phyloP scores from a whole-genome alignment of 2,888 invertebrate species.

The Epinotia brunnichana region DNA sequence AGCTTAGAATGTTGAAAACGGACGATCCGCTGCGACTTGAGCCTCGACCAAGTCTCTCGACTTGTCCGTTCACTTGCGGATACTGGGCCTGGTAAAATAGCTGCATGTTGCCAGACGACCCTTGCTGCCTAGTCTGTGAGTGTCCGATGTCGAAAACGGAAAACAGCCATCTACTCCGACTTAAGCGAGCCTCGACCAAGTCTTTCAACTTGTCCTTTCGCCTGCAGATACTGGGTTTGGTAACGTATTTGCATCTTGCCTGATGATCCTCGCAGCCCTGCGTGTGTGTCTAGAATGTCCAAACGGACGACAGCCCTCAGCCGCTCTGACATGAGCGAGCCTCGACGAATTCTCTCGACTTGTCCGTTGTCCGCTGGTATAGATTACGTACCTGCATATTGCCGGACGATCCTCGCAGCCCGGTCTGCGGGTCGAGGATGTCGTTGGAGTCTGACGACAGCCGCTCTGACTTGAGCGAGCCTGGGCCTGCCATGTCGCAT shows the following conservation, averaged over 20 bases:
- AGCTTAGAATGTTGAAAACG: too few species aligned
- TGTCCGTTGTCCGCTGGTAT: neutral
- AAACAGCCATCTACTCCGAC: slow-evolving; percentile 73
- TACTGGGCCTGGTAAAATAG: neutral
- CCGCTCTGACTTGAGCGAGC: slow-evolving; percentile 79
- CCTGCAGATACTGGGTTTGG: slow-evolving; percentile 56
- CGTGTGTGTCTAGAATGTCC: too few species aligned
- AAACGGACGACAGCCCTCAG: too few species aligned
- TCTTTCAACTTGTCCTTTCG: slow-evolving; percentile 80
- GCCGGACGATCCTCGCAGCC: slow-evolving; percentile 72
- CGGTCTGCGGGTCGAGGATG: slow-evolving; percentile 80
- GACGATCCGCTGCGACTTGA: too few species aligned
- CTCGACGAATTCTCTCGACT: too few species aligned
- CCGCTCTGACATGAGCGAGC: too few species aligned
- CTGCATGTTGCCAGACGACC: slow-evolving; percentile 71
- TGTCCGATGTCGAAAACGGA: slow-evolving; percentile 82
- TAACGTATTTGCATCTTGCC: too few species aligned
- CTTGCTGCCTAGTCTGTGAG: slow-evolving; percentile 79
- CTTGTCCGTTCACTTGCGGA: neutral
- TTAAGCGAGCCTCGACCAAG: slow-evolving; percentile 78
- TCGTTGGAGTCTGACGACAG: slow-evolving; percentile 82
- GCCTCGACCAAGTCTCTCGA: too few species aligned
- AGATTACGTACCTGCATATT: slow-evolving; percentile 60
- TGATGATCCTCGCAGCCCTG: too few species aligned
- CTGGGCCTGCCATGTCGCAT: slow-evolving; percentile 79